phyloP scores from a whole-genome alignment of 2,797 vertebrate species.

The Enteromius mattozi region DNA sequence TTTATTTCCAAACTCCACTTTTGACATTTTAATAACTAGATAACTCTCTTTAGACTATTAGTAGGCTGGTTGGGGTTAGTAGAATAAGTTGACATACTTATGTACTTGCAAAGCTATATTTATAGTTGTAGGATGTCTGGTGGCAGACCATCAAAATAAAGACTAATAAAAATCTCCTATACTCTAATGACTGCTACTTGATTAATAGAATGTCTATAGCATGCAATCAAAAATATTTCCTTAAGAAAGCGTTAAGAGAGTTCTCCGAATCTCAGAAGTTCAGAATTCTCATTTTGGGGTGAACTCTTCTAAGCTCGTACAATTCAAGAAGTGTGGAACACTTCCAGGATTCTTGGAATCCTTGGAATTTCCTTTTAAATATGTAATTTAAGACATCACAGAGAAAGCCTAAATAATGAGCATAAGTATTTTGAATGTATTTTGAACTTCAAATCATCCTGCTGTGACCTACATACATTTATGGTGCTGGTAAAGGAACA shows the following conservation, averaged over 20 bases:
- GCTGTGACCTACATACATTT: background rate
- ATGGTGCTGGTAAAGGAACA: background rate
- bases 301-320: background rate
- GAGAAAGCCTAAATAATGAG: background rate
- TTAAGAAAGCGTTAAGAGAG: no score
- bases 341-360: background rate
- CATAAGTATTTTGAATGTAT: background rate
- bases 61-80: background rate
- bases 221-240: no score
- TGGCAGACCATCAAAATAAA: background rate
- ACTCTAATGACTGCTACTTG: background rate
- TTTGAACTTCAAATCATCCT: background rate
- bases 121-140: background rate
- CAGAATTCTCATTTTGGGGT: background rate
- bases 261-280: no score
- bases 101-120: background rate
- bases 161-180: background rate
- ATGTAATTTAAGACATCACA: background rate
- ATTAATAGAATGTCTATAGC: no score
- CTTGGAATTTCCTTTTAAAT: background rate
- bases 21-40: background rate
- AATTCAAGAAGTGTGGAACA: background rate
- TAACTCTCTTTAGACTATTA: background rate
- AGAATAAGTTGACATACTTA: background rate
- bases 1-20: background rate